A percentile compares a stretch with the other conserved stretches of the same genome.
Evolutionary conservation across 1,140 invertebrate species (phyloP).

Genomic region (Nebria ingens): DNA sequence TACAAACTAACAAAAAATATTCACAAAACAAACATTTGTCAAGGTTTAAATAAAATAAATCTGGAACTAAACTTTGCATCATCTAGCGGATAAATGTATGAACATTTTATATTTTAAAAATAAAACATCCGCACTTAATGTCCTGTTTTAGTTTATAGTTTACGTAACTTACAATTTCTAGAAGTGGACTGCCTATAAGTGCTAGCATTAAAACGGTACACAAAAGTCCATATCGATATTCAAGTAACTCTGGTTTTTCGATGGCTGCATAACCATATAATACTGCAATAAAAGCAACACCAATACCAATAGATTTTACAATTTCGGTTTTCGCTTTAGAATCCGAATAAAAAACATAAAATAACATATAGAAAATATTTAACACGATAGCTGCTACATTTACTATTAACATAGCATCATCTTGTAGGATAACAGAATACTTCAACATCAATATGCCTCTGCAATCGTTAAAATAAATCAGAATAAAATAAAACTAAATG

Average conservation of each 20-base stretch:
- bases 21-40: too few relatives aligned
- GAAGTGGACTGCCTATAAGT: constrained; percentile 58
- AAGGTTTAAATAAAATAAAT: too few relatives aligned
- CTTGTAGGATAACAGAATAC: constrained; percentile 55
- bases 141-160: neutral
- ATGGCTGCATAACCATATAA: constrained; percentile 49
- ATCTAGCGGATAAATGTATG: too few relatives aligned
- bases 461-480: too few relatives aligned
- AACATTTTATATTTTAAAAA: constrained; percentile 13
- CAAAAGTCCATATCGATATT: constrained; percentile 57
- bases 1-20: constrained; percentile 4
- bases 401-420: constrained; percentile 60
- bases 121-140: neutral
- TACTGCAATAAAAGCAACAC: constrained; percentile 40
- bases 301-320: constrained; percentile 35
- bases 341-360: constrained; percentile 59
- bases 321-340: constrained; percentile 45
- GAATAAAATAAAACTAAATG: too few relatives aligned
- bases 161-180: constrained; percentile 49
- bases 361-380: constrained; percentile 50
- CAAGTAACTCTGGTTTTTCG: constrained; percentile 50
- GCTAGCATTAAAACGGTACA: constrained; percentile 55
- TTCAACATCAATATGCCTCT: constrained; percentile 61
- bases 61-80: too few relatives aligned
- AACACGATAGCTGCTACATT: constrained; percentile 58